Percentiles rank a stretch among this genome's conserved stretches.
Evolutionary conservation across 2,888 invertebrate genomes (phyloP).

Genomic region (Plebejus anna): DNA sequence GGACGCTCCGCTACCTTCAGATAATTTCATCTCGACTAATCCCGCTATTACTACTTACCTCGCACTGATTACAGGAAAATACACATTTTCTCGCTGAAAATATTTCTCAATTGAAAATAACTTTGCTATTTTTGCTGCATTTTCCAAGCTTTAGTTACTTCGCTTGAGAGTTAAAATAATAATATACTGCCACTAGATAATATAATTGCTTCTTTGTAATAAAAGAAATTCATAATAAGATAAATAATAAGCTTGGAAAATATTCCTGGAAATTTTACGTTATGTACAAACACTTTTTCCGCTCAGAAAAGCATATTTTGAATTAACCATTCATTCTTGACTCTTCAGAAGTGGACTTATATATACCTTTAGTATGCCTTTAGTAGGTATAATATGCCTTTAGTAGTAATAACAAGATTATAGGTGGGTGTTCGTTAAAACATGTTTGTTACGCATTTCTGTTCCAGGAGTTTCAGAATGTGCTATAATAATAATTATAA

Average conservation of each 20-base stretch:
- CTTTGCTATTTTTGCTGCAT: slow-evolving; percentile 29
- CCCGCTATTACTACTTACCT: slow-evolving; percentile 40
- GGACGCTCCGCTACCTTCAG: slow-evolving; percentile 35
- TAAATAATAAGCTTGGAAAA: neutral
- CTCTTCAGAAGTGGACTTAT: neutral
- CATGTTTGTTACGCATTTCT: neutral
- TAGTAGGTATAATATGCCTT: neutral
- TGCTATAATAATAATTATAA: too few species aligned
- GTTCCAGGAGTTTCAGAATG: neutral
- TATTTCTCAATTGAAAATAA: slow-evolving; percentile 37
- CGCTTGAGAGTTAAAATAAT: neutral
- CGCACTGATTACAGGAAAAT: slow-evolving; percentile 40
- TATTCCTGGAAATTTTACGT: neutral
- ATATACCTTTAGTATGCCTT: neutral
- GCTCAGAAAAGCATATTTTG: neutral
- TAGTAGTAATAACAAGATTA: neutral
- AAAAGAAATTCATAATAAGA: neutral
- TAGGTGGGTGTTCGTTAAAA: neutral
- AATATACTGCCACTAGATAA: neutral
- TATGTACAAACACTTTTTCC: neutral
- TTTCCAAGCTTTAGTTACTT: neutral
- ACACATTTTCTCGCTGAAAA: slow-evolving; percentile 36
- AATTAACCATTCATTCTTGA: neutral
- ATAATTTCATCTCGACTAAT: slow-evolving; percentile 42
- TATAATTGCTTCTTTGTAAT: neutral